phyloP scores from a whole-genome alignment of 2,888 invertebrate genomes.

The Sepioteuthis lessoniana region DNA sequence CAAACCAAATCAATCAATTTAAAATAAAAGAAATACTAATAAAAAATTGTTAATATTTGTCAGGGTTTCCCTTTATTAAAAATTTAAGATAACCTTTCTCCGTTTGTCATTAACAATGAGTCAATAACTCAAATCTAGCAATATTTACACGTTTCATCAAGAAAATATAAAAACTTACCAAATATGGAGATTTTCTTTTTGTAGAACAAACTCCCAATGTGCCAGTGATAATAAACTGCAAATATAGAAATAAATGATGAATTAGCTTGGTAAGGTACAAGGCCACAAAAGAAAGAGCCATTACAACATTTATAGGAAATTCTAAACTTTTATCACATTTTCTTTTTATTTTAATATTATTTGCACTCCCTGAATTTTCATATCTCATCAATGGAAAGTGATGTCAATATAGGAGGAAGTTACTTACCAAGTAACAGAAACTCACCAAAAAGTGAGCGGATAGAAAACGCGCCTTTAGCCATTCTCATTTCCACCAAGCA shows the following conservation, averaged over 20 bases:
- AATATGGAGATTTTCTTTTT: slow-evolving; percentile 72
- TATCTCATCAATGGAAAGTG: too few species aligned
- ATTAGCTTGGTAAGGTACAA: background rate
- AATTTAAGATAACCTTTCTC: background rate
- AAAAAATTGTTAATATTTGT: too few species aligned
- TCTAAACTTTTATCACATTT: background rate
- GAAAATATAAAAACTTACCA: slow-evolving; percentile 66
- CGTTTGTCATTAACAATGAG: background rate
- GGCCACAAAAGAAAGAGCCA: background rate
- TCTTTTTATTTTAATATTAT: background rate
- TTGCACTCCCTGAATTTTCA: too few species aligned
- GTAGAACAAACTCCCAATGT: slow-evolving; percentile 72
- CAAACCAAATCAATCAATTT: too few species aligned
- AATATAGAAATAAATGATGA: slow-evolving; percentile 51
- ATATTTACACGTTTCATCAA: background rate
- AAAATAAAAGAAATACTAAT: too few species aligned
- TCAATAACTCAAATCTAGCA: background rate
- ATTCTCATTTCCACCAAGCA: too few species aligned
- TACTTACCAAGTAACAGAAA: too few species aligned
- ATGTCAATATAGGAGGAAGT: too few species aligned
- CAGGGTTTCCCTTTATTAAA: too few species aligned
- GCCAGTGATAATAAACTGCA: slow-evolving; percentile 74
- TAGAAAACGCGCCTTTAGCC: too few species aligned
- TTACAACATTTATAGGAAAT: slow-evolving; percentile 41
- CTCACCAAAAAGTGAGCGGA: too few species aligned